Evolutionary conservation across 2,797 vertebrate genomes (phyloP).

Genomic region (Pelodytes ibericus): DNA sequence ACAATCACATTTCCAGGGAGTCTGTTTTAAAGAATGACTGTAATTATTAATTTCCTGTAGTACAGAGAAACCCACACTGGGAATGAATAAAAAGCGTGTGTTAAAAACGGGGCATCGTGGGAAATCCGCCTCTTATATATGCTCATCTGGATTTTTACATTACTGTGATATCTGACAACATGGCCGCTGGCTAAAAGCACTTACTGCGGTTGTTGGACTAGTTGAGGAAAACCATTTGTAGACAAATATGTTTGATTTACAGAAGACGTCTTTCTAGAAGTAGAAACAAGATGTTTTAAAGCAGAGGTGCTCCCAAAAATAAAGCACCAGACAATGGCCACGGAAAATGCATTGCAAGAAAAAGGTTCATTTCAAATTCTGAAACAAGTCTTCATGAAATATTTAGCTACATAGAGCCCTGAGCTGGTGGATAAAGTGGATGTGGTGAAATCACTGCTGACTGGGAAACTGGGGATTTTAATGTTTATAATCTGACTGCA

Average conservation of each 20-base stretch:
- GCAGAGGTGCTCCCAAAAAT: neutral
- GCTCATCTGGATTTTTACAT: neutral
- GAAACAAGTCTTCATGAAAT: neutral
- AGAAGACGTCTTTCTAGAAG: slow-evolving; percentile 5
- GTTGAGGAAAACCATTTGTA: slow-evolving; percentile 20
- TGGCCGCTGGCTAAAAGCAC: slow-evolving; percentile 69
- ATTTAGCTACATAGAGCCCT: neutral
- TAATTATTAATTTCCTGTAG: neutral
- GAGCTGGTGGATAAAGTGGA: neutral
- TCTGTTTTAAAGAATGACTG: too few species aligned
- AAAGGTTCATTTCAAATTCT: neutral
- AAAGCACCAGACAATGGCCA: neutral
- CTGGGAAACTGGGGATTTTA: neutral
- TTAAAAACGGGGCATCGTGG: slow-evolving; percentile 11
- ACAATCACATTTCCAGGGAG: too few species aligned
- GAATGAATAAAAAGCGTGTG: slow-evolving; percentile 15
- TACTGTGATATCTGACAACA: slow-evolving; percentile 65
- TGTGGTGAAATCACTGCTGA: neutral
- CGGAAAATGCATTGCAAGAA: neutral
- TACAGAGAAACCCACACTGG: neutral
- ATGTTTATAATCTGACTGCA: too few species aligned
- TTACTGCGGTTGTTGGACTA: slow-evolving; percentile 63
- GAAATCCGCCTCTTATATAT: slow-evolving; percentile 1
- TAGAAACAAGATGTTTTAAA: neutral
- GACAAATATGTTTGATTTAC: slow-evolving; percentile 12